These are phyloP conservation scores for Elymnias hypermnestra DNA, from an alignment of 1,140 invertebrate genomes.

Conservation along the genomic window DNA sequence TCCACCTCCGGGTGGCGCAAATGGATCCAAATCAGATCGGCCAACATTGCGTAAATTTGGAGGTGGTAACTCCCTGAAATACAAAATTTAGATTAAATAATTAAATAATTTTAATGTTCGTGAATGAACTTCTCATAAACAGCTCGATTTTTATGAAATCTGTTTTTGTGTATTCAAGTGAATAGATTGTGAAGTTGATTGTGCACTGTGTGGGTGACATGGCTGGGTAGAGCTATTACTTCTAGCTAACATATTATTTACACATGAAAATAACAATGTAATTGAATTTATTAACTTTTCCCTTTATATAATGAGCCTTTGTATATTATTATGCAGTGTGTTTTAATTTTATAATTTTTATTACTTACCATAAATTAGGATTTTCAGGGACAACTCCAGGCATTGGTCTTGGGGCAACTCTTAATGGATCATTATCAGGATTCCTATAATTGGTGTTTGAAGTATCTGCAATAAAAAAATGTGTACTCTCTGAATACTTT, in stretches of 20 bases:
- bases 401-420: conserved; percentile 15
- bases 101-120: too few species aligned
- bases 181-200: too few species aligned
- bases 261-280: too few species aligned
- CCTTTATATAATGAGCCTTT: too few species aligned
- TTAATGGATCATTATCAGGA: conserved; percentile 1
- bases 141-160: too few species aligned
- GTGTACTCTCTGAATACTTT: too few species aligned
- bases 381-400: conserved; percentile 18
- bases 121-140: too few species aligned
- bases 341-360: background rate
- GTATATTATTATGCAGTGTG: background rate
- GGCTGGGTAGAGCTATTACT: too few species aligned
- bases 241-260: too few species aligned
- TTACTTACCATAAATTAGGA: conserved; percentile 14
- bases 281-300: too few species aligned
- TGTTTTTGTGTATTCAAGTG: too few species aligned
- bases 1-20: conserved; percentile 79
- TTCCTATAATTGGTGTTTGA: background rate
- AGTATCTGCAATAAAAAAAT: background rate
- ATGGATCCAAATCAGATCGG: conserved; percentile 84
- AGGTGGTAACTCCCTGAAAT: conserved; percentile 46
- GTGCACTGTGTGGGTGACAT: too few species aligned
- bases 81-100: conserved; percentile 1
- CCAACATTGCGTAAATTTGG: conserved; percentile 75